phyloP scores from a whole-genome alignment of 23 tunicate genomes.

The Trididemnum miniatum region DNA sequence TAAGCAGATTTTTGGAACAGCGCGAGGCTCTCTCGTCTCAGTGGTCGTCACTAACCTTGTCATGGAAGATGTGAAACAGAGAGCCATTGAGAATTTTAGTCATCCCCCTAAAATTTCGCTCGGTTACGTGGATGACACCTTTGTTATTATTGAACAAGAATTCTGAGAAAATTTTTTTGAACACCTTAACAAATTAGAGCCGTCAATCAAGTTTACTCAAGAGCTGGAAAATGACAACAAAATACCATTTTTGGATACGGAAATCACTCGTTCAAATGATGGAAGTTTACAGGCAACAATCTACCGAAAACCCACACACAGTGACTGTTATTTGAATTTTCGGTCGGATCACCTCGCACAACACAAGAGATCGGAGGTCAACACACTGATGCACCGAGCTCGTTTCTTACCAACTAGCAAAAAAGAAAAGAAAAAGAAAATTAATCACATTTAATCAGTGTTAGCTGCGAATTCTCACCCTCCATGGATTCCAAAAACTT shows the following conservation, averaged over 20 bases:
- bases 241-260: neutral
- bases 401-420: neutral
- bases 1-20: neutral
- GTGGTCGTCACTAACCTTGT: neutral
- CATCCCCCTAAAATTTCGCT: neutral
- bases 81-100: neutral
- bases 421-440: too few species aligned
- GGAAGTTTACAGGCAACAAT: neutral
- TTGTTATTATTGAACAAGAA: neutral
- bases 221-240: neutral
- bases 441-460: neutral
- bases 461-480: neutral
- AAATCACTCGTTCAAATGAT: neutral
- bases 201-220: neutral
- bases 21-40: neutral
- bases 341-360: neutral
- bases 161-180: too few species aligned
- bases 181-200: too few species aligned
- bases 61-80: neutral
- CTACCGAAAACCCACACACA: neutral
- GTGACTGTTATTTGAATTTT: neutral
- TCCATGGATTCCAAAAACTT: too few species aligned
- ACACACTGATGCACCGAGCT: neutral
- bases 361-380: neutral
- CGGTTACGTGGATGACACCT: neutral